Percentiles rank a stretch among this genome's conserved stretches.
Evolutionary conservation across 2,797 vertebrate genomes (phyloP).

Genomic region (Gila robusta): DNA sequence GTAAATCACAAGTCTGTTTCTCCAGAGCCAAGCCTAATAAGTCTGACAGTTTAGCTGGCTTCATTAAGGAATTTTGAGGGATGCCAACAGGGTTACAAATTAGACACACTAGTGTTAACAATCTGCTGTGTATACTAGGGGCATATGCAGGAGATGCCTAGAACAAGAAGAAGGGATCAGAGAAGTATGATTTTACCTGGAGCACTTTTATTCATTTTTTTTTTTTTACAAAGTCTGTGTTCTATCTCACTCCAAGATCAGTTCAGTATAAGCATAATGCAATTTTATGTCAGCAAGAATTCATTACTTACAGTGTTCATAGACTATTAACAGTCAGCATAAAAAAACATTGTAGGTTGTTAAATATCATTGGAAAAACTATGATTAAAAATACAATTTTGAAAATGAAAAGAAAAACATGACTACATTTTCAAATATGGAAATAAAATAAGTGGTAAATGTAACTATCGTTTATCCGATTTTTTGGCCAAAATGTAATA

Average conservation of each 20-base stretch:
- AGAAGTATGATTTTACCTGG: conserved; percentile 8
- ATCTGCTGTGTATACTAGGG: not conserved
- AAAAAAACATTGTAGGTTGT: not conserved
- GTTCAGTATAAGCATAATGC: not conserved
- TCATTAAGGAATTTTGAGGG: conserved; percentile 51
- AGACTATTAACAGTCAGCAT: not conserved
- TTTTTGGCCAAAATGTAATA: not conserved
- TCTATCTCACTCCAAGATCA: not conserved
- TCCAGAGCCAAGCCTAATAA: conserved; percentile 51
- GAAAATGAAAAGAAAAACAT: conserved; percentile 3
- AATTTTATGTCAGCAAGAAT: not conserved
- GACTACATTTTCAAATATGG: not conserved
- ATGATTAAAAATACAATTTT: not conserved
- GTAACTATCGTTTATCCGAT: not conserved
- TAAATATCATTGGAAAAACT: not conserved
- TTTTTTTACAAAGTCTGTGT: not conserved
- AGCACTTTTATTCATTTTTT: not conserved
- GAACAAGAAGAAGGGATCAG: not conserved
- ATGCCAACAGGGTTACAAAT: conserved; percentile 50
- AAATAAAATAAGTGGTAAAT: not conserved
- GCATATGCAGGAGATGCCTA: conserved; percentile 12
- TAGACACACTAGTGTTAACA: conserved; percentile 39
- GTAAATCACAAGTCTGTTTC: conserved; percentile 54
- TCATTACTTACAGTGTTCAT: not conserved
- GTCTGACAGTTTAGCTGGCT: conserved; percentile 55